These are phyloP conservation scores for Deilephila porcellus DNA, from an alignment of 2,888 invertebrate species.

Conservation along the genomic window DNA sequence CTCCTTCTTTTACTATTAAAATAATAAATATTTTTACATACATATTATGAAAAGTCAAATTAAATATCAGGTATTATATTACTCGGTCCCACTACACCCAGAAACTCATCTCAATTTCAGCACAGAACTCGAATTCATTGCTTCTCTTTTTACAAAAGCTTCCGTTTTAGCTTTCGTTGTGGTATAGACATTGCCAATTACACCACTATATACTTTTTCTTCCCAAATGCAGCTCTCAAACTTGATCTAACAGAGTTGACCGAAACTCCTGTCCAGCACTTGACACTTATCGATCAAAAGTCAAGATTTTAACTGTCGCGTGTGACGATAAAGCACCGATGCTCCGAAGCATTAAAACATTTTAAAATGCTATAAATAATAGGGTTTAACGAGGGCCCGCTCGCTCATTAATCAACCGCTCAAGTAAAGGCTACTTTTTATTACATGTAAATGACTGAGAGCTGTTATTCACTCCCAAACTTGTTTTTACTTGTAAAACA, in stretches of 20 bases:
- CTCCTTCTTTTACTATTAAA: too few relatives aligned
- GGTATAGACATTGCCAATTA: too few relatives aligned
- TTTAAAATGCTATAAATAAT: slow-evolving; percentile 83
- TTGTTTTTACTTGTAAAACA: slow-evolving; percentile 17
- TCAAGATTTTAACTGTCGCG: slow-evolving; percentile 40
- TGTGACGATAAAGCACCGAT: slow-evolving; percentile 42
- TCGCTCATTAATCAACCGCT: slow-evolving; percentile 74
- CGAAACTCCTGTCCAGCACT: slow-evolving; percentile 35
- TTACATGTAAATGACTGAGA: slow-evolving; percentile 79
- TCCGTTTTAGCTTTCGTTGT: too few relatives aligned
- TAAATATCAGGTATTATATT: too few relatives aligned
- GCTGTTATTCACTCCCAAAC: slow-evolving; percentile 33
- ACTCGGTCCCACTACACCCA: too few relatives aligned
- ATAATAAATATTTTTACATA: too few relatives aligned
- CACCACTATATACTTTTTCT: too few relatives aligned
- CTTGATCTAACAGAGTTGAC: not conserved
- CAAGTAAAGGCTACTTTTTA: slow-evolving; percentile 77
- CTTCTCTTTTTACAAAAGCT: too few relatives aligned
- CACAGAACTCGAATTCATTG: too few relatives aligned
- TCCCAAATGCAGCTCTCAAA: too few relatives aligned
- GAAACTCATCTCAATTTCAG: too few relatives aligned
- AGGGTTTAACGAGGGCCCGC: slow-evolving; percentile 71
- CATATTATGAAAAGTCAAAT: too few relatives aligned
- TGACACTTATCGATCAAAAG: slow-evolving; percentile 46
- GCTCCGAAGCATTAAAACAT: slow-evolving; percentile 72